Conservation (phyloP, 2,113 vertebrate genomes). For the Lepisosteus osseus region DNA sequence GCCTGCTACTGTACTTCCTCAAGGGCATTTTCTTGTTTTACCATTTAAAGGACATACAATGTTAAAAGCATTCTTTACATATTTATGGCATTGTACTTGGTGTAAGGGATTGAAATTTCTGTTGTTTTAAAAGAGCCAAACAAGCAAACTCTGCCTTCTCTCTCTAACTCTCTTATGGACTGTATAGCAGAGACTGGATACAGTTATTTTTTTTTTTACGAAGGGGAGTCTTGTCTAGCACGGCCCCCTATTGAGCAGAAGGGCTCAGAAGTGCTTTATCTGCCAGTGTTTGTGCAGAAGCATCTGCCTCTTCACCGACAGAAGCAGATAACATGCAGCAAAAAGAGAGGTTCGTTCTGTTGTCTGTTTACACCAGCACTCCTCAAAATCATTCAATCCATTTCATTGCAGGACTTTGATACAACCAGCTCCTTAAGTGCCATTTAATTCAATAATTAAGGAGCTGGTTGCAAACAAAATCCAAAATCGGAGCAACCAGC, state of each 20-base stretch:
- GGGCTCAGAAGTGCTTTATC: conserved; percentile 41
- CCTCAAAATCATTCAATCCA: too few relatives aligned
- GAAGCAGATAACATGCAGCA: neutral
- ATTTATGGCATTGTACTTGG: too few relatives aligned
- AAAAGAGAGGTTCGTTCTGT: too few relatives aligned
- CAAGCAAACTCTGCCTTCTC: conserved; percentile 41
- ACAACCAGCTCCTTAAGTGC: too few relatives aligned
- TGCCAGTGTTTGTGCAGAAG: conserved; percentile 55
- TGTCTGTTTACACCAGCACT: too few relatives aligned
- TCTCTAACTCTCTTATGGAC: conserved; percentile 49
- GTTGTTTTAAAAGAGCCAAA: conserved; percentile 41
- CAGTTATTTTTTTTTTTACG: conserved; percentile 66
- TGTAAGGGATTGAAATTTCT: conserved; percentile 33
- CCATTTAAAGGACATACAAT: conserved; percentile 32
- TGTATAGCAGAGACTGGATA: conserved; percentile 51
- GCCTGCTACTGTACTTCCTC: too few relatives aligned
- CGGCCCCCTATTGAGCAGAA: conserved; percentile 51
- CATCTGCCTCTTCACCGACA: conserved; percentile 63
- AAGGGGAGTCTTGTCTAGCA: conserved; percentile 50
- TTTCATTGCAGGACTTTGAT: too few relatives aligned
- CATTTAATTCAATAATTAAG: too few relatives aligned
- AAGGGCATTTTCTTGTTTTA: neutral
- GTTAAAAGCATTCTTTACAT: conserved; percentile 37
- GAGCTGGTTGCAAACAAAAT: too few relatives aligned
- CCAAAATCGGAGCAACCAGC: too few relatives aligned